Evolutionary conservation across 2,888 invertebrate species (phyloP), one percentile per base, ranked within the genome.

Genomic region (Gibbula magus): DNA sequence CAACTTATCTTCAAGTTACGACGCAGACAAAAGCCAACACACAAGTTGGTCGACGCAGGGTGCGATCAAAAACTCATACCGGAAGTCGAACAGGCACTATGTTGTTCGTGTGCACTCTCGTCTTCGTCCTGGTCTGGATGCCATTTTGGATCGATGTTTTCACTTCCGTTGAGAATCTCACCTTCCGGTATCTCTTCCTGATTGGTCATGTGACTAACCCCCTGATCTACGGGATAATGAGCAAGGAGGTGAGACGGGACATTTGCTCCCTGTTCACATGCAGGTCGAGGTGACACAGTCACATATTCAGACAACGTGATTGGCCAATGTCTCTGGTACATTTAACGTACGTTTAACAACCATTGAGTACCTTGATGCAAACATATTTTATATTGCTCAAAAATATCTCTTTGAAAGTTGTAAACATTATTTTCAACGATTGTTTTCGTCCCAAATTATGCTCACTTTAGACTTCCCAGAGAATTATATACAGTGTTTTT

Each of bases 81-180:
- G 16, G 35, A 20, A 67, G 73, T 20, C 78, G 79, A 22, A 70
- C 81, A 0, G 81, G 79, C 18, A 81, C 81, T 13, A 81, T 81
- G 81, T 32, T 81, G 32, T 75, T 79, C 45, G 53, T 76, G 29
- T 81, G 81, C 45, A 81, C 81, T 0, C 78, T 81, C 18, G 53
- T 81, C 70, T 76, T 76, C 61, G 56, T 79, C 45, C 32, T 79
- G 22, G 53, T 67, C 2, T 81, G 81, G 81, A 51, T 81, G 73
- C 78, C 81, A 18, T 81, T 81, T 45, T 81, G 76, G 76, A 22
- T 81, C 13, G 81, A 81, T 35, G 52, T 81, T 8, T 81, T 81
- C 39, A 29, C 75, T 13, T 18, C 70, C 8, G 53, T 56, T 13
- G 22, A 52, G 54, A 79, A 53, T 51, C 76, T 81, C 22, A 22